Evolutionary conservation across 2,797 vertebrate species (phyloP), one percentile per base, ranked within the genome.

Genomic region (Sebastes itinus): DNA sequence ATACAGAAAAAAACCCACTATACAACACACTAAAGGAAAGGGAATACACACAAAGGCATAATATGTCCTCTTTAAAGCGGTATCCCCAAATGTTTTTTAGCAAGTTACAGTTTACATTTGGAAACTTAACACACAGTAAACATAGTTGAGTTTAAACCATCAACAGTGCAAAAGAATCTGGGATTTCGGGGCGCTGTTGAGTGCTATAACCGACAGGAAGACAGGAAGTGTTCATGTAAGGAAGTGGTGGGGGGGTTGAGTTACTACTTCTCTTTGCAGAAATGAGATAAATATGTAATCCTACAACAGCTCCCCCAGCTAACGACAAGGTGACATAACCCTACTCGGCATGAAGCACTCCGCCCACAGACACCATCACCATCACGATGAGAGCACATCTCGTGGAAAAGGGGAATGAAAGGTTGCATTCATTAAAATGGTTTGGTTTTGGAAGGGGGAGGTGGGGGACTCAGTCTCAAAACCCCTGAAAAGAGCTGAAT

Each of bases 291-390:
- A 84, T 67, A 60, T 80, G 35, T 75, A 85, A 77, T 87, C 78
- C 62, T 76, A 84, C 68, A 80, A 59, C 78, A 84, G 74, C 76
- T 88, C 77, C 71, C 66, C 66, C 54, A 71, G 61, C 79, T 65
- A 78, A 87, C 38, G 35, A 84, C 81, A 67, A 78, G 72, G 88
- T 91, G 92, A 92, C 89, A 89, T 90, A 90, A 93, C 88, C 89
- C 87, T 83, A 72, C 86, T 91, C 86, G 82, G 84, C 74, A 1
- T 90, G 88, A 90, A 93, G 85, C 89, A 86, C 77, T 73, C 80
- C 91, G 55, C 88, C 90, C 88, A 92, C 93, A 82, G 72, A 75
- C 79, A n/a, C 81, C 79, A 85, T 89, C 78, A 68, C 67, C 85
- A 69, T 76, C 84, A 72, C 60, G 64, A 84, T 61, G 68, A 87